Evolutionary conservation across 2,888 invertebrate species (phyloP).

Genomic region (Tenthredo distinguenda): DNA sequence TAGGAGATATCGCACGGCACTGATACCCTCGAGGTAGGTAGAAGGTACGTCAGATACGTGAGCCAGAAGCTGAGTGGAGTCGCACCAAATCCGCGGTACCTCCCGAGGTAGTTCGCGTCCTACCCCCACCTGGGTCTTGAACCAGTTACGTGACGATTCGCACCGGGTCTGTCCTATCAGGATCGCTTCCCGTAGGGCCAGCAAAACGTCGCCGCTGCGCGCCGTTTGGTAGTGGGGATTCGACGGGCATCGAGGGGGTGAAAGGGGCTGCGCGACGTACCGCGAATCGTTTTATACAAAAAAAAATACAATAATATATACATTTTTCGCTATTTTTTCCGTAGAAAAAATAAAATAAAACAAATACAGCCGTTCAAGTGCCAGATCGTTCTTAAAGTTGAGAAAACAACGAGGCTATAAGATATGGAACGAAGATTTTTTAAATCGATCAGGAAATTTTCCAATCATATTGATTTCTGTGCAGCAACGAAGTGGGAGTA

Average conservation of each 20-base stretch:
- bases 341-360: background rate
- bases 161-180: conserved; percentile 48
- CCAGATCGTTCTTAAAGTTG: no score
- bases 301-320: background rate
- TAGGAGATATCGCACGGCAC: conserved; percentile 44
- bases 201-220: conserved; percentile 19
- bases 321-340: background rate
- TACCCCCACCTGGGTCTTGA: conserved; percentile 34
- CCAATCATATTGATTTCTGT: background rate
- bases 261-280: background rate
- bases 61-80: conserved; percentile 51
- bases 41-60: conserved; percentile 51
- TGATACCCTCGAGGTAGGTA: conserved; percentile 38
- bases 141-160: conserved; percentile 49
- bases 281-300: background rate
- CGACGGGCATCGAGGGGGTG: background rate
- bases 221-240: background rate
- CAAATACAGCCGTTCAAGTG: background rate
- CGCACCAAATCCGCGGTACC: conserved; percentile 26
- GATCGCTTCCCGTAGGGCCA: conserved; percentile 35
- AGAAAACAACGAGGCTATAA: no score
- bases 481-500: background rate
- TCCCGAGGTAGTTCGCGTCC: conserved; percentile 25
- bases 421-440: background rate
- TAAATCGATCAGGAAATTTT: background rate